These are phyloP conservation scores for Rhynchophorus ferrugineus DNA, from an alignment of 1,140 invertebrate genomes.

Conservation along the genomic window DNA sequence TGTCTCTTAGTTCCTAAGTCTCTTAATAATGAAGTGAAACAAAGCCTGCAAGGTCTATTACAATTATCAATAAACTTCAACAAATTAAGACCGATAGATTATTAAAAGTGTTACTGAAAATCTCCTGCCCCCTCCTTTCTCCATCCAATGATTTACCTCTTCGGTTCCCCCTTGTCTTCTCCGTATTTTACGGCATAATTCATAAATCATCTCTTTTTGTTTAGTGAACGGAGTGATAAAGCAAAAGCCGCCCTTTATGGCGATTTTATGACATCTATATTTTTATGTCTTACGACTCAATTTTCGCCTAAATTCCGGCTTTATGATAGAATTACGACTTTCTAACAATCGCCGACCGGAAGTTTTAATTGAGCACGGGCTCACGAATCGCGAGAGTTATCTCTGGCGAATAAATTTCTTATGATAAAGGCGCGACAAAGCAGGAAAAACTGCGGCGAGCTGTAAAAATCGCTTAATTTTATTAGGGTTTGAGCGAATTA, in stretches of 20 bases:
- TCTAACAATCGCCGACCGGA: conserved; percentile 2
- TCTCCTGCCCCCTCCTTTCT: too few relatives aligned
- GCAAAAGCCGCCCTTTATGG: conserved; percentile 1
- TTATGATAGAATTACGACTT: conserved; percentile 12
- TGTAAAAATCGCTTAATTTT: too few relatives aligned
- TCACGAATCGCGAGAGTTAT: conserved; percentile 6
- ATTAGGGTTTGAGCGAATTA: too few relatives aligned
- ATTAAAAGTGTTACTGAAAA: background rate
- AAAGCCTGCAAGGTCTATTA: too few relatives aligned
- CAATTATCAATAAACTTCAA: too few relatives aligned
- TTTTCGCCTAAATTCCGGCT: conserved; percentile 9
- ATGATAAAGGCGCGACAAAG: background rate
- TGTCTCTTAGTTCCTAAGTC: too few relatives aligned
- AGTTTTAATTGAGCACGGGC: conserved; percentile 11
- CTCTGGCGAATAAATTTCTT: background rate
- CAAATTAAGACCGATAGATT: background rate
- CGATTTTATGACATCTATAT: conserved; percentile 3
- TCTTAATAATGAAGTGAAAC: too few relatives aligned
- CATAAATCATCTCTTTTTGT: conserved; percentile 2
- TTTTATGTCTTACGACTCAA: conserved; percentile 11
- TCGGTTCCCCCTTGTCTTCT: background rate
- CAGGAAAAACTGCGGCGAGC: too few relatives aligned
- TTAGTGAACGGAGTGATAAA: conserved; percentile 1
- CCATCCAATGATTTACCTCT: background rate
- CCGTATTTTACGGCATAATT: background rate